A percentile compares a stretch with the other conserved stretches of the same genome.
These are phyloP conservation scores for Theretra japonica DNA, from an alignment of 2,888 invertebrate genomes.

Conservation along the genomic window DNA sequence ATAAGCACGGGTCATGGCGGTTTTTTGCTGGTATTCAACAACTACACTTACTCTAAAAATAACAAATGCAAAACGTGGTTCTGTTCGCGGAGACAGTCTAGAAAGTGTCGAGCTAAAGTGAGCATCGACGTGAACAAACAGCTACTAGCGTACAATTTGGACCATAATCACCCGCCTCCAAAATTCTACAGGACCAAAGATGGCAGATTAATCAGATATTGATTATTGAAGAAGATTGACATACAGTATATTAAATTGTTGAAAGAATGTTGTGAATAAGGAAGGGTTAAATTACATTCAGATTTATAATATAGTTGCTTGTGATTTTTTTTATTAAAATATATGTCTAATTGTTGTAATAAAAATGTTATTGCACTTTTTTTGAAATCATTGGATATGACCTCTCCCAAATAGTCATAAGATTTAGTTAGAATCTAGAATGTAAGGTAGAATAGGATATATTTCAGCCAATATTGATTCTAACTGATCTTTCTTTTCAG, in stretches of 20 bases:
- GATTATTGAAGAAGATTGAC: not conserved
- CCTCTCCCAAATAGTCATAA: too few relatives aligned
- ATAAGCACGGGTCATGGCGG: not conserved
- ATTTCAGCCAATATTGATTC: too few relatives aligned
- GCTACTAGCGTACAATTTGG: not conserved
- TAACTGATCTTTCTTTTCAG: conserved; percentile 9
- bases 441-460: too few relatives aligned
- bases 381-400: too few relatives aligned
- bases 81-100: conserved; percentile 12
- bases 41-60: conserved; percentile 14
- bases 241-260: too few relatives aligned
- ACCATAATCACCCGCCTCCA: conserved; percentile 18
- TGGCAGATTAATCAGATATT: conserved; percentile 16
- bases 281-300: too few relatives aligned
- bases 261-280: too few relatives aligned
- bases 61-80: not conserved
- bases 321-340: too few relatives aligned
- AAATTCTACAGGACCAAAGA: conserved; percentile 21
- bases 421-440: not conserved
- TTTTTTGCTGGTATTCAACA: conserved; percentile 7
- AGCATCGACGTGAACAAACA: not conserved
- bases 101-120: conserved; percentile 20
- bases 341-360: too few relatives aligned
- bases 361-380: too few relatives aligned
- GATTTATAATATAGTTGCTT: too few relatives aligned